Percentiles rank a stretch among this genome's conserved stretches.
Evolutionary conservation across 2,888 invertebrate species (phyloP).

Genomic region (Drosophila tanythrix): DNA sequence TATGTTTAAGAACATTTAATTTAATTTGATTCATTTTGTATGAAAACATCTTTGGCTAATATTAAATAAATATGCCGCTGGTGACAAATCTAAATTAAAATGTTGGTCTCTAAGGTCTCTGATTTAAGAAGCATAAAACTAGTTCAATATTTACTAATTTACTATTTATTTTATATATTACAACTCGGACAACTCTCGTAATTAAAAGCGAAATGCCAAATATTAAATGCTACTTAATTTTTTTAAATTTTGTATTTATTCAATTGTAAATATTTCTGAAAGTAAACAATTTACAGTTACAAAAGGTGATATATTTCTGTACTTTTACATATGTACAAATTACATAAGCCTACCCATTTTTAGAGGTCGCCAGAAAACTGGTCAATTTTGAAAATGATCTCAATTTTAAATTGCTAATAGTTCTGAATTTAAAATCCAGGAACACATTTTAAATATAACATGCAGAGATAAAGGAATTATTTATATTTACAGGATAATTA

Average conservation of each 20-base stretch:
- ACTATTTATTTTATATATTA: neutral
- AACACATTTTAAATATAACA: no score
- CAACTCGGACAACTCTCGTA: neutral
- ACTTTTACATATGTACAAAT: no score
- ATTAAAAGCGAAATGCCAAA: neutral
- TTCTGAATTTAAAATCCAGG: no score
- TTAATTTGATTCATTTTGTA: neutral
- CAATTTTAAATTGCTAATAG: no score
- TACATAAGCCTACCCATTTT: no score
- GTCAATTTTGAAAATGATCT: no score
- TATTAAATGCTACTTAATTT: neutral
- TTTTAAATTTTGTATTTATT: neutral
- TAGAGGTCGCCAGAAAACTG: no score
- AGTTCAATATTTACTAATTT: neutral
- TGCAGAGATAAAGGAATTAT: no score
- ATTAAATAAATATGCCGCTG: no score
- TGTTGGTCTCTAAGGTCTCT: no score
- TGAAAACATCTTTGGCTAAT: neutral
- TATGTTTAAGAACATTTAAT: neutral
- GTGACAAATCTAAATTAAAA: no score
- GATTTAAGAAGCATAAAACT: neutral
- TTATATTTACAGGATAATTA: neutral
- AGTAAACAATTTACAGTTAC: neutral
- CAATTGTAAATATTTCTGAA: neutral
- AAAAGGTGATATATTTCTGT: neutral